Evolutionary conservation across 2,888 invertebrate genomes (phyloP).

Genomic region (Stratiomys singularior): DNA sequence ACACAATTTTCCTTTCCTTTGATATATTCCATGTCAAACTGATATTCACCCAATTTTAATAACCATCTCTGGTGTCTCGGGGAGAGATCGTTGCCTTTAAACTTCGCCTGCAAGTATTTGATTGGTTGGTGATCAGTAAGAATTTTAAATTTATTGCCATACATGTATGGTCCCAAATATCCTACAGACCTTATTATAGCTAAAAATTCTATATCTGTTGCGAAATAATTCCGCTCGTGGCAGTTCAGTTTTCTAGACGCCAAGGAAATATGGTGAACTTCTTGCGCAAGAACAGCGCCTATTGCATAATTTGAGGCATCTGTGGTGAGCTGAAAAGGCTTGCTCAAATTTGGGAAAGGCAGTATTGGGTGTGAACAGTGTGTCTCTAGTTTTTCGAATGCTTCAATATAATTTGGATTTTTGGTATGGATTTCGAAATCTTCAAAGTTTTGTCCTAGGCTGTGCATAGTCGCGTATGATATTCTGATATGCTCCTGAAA

Average conservation of each 20-base stretch:
- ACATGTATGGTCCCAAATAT: background rate
- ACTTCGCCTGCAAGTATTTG: background rate
- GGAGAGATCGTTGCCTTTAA: conserved; percentile 42
- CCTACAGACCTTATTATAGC: background rate
- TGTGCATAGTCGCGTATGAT: background rate
- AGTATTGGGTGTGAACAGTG: background rate
- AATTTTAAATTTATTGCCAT: background rate
- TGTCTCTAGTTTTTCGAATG: background rate
- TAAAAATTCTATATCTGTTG: background rate
- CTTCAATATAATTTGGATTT: background rate
- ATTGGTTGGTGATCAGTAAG: background rate
- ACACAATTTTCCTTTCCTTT: conserved; percentile 34
- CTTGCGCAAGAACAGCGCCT: background rate
- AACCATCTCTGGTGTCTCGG: conserved; percentile 47
- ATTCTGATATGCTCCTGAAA: background rate
- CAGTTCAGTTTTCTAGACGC: background rate
- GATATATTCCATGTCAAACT: conserved; percentile 40
- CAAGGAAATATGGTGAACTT: background rate
- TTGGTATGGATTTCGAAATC: background rate
- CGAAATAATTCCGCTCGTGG: background rate
- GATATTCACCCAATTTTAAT: conserved; percentile 25
- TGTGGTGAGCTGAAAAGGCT: background rate
- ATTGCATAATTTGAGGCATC: conserved; percentile 16
- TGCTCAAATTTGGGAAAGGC: background rate
- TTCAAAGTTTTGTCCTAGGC: background rate